Conservation (phyloP, 2,888 invertebrate species). For the Chrysodeixis includens region DNA sequence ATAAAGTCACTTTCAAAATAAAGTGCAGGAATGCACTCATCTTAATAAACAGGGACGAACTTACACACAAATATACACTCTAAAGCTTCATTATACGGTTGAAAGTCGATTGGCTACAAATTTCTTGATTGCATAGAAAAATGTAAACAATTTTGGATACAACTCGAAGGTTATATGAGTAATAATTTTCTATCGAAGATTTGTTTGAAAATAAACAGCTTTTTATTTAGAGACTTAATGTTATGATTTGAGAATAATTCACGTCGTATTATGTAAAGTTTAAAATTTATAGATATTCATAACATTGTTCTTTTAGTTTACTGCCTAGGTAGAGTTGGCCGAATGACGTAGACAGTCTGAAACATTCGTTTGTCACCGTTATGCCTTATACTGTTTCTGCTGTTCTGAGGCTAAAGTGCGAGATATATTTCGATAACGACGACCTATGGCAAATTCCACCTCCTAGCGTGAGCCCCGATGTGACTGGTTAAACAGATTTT, state of each 20-base stretch:
- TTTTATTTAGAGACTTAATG: slow-evolving; percentile 22
- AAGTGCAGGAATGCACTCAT: slow-evolving; percentile 44
- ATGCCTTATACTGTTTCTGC: too few relatives aligned
- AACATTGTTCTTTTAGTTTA: neutral
- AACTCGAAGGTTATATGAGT: slow-evolving; percentile 37
- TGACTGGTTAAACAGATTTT: too few relatives aligned
- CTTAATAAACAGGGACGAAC: slow-evolving; percentile 9
- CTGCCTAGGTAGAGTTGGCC: too few relatives aligned
- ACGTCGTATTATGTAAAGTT: neutral
- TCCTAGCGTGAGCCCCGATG: too few relatives aligned
- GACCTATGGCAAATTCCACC: too few relatives aligned
- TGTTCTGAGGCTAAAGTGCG: too few relatives aligned
- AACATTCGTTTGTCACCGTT: too few relatives aligned
- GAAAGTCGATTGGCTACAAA: neutral
- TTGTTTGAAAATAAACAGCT: slow-evolving; percentile 40
- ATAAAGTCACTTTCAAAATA: slow-evolving; percentile 48
- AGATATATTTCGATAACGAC: too few relatives aligned
- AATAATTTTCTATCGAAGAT: slow-evolving; percentile 15
- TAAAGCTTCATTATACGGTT: neutral
- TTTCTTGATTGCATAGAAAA: slow-evolving; percentile 11
- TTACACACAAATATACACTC: slow-evolving; percentile 9
- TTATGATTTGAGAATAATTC: slow-evolving; percentile 15
- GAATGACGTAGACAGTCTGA: too few relatives aligned
- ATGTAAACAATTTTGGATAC: slow-evolving; percentile 45
- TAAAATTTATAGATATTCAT: neutral